Conservation (phyloP, 2,113 vertebrate genomes). For the Cyanistes caeruleus region DNA sequence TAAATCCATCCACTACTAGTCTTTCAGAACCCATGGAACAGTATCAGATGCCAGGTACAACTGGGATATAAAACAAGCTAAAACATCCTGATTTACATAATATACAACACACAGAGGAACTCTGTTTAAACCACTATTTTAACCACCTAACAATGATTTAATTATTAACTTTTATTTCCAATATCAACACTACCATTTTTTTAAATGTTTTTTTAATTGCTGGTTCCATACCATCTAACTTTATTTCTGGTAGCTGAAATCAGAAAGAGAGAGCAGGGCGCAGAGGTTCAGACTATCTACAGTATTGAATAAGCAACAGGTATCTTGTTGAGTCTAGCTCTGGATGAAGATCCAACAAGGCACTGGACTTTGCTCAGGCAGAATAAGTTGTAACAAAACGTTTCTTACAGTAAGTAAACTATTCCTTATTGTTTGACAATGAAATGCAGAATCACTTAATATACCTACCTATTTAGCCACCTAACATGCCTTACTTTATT, state of each 20-base stretch:
- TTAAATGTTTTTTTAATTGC: neutral
- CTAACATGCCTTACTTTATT: neutral
- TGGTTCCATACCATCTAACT: neutral
- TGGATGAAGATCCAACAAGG: neutral
- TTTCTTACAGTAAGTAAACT: neutral
- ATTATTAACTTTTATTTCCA: neutral
- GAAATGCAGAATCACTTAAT: neutral
- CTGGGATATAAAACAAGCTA: neutral
- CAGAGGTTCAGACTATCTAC: neutral
- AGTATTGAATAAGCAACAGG: neutral
- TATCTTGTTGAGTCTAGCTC: neutral
- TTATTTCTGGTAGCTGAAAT: neutral
- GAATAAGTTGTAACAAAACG: neutral
- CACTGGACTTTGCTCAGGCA: neutral
- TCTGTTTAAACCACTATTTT: neutral
- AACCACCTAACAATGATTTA: neutral
- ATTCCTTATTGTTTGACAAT: neutral
- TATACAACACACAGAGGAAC: neutral
- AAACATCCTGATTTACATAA: neutral
- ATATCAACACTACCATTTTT: neutral
- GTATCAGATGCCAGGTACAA: neutral
- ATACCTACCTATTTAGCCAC: neutral
- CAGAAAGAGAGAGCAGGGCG: neutral
- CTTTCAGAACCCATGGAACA: neutral
- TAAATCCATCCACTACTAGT: neutral